Evolutionary conservation across 2,888 invertebrate genomes (phyloP).

Genomic region (Alsophila aescularia): DNA sequence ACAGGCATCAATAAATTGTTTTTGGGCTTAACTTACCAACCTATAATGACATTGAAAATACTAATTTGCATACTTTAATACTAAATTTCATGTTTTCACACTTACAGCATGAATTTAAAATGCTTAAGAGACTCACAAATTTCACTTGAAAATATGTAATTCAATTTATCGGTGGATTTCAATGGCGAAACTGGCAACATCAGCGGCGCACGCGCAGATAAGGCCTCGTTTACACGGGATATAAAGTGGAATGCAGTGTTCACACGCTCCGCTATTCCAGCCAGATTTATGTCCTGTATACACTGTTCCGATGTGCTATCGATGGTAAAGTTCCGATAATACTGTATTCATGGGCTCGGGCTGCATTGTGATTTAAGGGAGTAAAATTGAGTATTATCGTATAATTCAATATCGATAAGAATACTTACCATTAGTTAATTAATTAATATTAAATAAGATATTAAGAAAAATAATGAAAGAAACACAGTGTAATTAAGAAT

Average conservation of each 20-base stretch:
- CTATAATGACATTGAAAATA: slow-evolving; percentile 9
- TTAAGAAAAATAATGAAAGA: no score
- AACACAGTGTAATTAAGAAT: no score
- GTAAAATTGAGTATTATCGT: neutral
- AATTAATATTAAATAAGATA: no score
- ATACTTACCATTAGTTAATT: neutral
- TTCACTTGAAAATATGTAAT: slow-evolving; percentile 22
- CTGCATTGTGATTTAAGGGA: slow-evolving; percentile 11
- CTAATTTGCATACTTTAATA: slow-evolving; percentile 8
- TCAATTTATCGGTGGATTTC: slow-evolving; percentile 27
- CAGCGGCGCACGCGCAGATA: slow-evolving; percentile 43
- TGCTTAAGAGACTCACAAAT: slow-evolving; percentile 30
- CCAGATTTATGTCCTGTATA: slow-evolving; percentile 42
- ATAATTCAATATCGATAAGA: no score
- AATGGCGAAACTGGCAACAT: slow-evolving; percentile 44
- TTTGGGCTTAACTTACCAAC: slow-evolving; percentile 12
- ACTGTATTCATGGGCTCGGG: slow-evolving; percentile 15
- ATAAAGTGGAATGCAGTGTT: slow-evolving; percentile 58
- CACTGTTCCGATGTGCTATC: slow-evolving; percentile 30
- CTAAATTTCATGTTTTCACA: slow-evolving; percentile 16
- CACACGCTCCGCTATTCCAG: slow-evolving; percentile 40
- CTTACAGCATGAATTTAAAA: slow-evolving; percentile 15
- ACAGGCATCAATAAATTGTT: slow-evolving; percentile 7
- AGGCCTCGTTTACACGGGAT: slow-evolving; percentile 42
- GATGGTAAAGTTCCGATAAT: slow-evolving; percentile 28